Evolutionary conservation across 2,888 invertebrate genomes (phyloP), one percentile per base, ranked within the genome.

Genomic region (Catocala fraxini): DNA sequence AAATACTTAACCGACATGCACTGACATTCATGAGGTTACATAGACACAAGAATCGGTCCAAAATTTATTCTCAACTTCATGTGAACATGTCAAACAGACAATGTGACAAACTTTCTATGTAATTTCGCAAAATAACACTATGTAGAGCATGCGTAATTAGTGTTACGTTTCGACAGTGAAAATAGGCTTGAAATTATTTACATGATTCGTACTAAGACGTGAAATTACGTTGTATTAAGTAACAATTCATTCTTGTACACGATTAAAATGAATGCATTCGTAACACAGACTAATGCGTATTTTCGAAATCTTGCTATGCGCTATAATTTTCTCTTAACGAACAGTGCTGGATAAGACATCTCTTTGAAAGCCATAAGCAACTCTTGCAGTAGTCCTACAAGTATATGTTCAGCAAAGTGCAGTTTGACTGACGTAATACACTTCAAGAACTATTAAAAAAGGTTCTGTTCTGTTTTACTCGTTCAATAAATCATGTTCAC

Each of bases 11-110:
- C 57, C 63, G 56, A 33, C 67, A 59, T 69, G 65, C 70, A 74
- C 70, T 79, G 80, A 79, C 79, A 72, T 72, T 70, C 63, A 61
- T 83, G 84, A 82, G 83, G 84, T 84, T 82, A 80, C 82, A 52
- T 67, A 80, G 86, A 86, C 88, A 86, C 79, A 80, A 85, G 86
- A 89, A 87, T 87, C 75, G 83, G 45, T 75, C 82, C 81, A 72
- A 86, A 88, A 89, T 77, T 59, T 73, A 70, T 75, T 81, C 79
- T 75, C 82, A 62, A 68, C 69, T 62, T 71, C 73, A 85, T 74
- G 84, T 70, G 83, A 87, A 84, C 77, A 74, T 82, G 84, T 83
- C 85, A 85, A 62, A 80, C 68, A 74, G 77, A 88, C 87, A 88
- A 89, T 88, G 73, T 81, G 86, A 88, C 86, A 84, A 60, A 71